Evolutionary conservation across 2,888 invertebrate genomes (phyloP).

Genomic region (Lasioglossum figueresi): DNA sequence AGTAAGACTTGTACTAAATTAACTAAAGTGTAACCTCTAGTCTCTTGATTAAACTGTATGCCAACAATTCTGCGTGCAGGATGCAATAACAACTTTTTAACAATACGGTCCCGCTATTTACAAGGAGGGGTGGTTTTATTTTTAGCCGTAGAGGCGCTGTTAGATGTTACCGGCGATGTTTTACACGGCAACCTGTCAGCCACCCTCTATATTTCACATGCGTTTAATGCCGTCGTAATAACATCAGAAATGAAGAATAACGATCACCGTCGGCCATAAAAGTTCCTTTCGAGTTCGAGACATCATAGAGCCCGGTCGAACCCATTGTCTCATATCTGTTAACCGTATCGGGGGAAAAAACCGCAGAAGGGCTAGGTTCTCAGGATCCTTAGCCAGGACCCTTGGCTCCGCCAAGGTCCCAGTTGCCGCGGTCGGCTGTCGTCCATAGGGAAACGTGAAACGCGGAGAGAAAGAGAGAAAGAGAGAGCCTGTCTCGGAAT

Average conservation of each 20-base stretch:
- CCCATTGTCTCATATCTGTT: slow-evolving; percentile 55
- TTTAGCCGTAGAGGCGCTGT: background rate
- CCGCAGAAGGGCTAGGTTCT: slow-evolving; percentile 55
- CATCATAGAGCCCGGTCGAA: slow-evolving; percentile 26
- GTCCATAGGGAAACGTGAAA: slow-evolving; percentile 64
- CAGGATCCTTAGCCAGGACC: slow-evolving; percentile 57
- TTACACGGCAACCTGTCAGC: background rate
- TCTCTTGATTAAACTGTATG: background rate
- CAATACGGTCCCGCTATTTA: background rate
- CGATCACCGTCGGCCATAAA: slow-evolving; percentile 50
- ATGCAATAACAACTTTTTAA: background rate
- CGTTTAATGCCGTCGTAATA: slow-evolving; percentile 17
- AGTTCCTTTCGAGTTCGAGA: slow-evolving; percentile 33
- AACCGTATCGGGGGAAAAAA: slow-evolving; percentile 55
- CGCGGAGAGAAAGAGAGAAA: slow-evolving; percentile 22
- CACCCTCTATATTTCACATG: slow-evolving; percentile 18
- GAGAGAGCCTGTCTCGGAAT: slow-evolving; percentile 54
- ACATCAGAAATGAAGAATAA: slow-evolving; percentile 25
- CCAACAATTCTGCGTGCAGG: background rate
- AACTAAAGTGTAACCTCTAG: too few relatives aligned
- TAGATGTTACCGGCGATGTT: slow-evolving; percentile 4
- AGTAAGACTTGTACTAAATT: too few relatives aligned
- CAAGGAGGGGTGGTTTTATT: background rate
- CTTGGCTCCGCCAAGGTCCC: slow-evolving; percentile 41
- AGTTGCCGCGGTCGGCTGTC: slow-evolving; percentile 50